A percentile compares a stretch with the other conserved stretches of the same genome.
These are phyloP conservation scores for Rhabdornis inornatus DNA, from an alignment of 2,113 vertebrate genomes.

Conservation along the genomic window DNA sequence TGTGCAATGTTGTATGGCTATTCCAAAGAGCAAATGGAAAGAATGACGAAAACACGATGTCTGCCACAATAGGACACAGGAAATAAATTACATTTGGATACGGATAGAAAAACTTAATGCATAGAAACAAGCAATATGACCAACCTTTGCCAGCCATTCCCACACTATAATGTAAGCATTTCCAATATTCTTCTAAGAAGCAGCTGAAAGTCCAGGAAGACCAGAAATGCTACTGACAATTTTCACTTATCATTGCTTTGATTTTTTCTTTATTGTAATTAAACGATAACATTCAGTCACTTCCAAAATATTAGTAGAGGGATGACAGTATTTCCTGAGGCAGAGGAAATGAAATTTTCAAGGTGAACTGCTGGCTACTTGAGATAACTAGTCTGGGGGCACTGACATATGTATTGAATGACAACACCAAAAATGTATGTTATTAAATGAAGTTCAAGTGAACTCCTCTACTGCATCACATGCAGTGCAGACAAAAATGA, in stretches of 20 bases:
- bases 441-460: not conserved
- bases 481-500: not conserved
- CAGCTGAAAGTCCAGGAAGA: not conserved
- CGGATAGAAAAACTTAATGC: not conserved
- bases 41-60: not conserved
- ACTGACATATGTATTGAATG: not conserved
- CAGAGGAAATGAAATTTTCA: conserved; percentile 55
- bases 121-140: not conserved
- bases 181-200: not conserved
- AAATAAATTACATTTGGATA: conserved; percentile 27
- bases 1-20: not conserved
- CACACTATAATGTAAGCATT: not conserved
- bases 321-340: conserved; percentile 26
- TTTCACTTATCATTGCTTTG: not conserved
- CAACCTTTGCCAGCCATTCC: not conserved
- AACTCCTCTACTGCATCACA: not conserved
- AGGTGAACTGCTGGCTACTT: conserved; percentile 40
- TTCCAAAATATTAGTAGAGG: conserved; percentile 16
- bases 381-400: conserved; percentile 15
- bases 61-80: not conserved
- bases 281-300: conserved; percentile 47
- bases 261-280: conserved; percentile 51
- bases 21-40: conserved; percentile 11
- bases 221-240: not conserved
- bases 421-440: not conserved